A percentile compares a stretch with the other conserved stretches of the same genome.
These are phyloP conservation scores for Morelia viridis DNA, from an alignment of 2,797 vertebrate genomes.

Conservation along the genomic window DNA sequence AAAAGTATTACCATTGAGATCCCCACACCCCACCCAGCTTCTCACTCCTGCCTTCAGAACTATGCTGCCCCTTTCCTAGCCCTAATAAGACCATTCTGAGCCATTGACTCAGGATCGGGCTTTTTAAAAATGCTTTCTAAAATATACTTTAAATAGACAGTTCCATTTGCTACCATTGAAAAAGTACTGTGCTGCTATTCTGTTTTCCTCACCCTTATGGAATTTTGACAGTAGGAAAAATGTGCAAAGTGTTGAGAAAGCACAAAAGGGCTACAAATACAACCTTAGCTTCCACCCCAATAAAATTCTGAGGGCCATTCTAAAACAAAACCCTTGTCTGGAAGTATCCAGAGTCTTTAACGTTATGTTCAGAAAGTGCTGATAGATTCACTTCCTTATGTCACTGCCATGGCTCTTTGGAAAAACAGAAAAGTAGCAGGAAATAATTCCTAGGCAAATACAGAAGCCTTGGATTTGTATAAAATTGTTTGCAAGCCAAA, in stretches of 20 bases:
- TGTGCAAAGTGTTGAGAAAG: not conserved
- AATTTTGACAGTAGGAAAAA: not conserved
- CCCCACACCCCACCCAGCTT: not conserved
- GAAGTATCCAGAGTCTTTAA: not conserved
- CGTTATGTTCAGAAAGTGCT: not conserved
- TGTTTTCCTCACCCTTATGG: not conserved
- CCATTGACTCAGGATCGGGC: not conserved
- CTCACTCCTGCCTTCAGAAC: not conserved
- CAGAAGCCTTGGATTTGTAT: not conserved
- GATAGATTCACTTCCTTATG: not conserved
- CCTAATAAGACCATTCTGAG: not conserved
- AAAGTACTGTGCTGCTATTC: not conserved
- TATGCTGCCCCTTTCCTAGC: not conserved
- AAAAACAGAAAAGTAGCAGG: not conserved
- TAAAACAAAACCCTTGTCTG: not conserved
- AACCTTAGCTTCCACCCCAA: not conserved
- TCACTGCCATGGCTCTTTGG: not conserved
- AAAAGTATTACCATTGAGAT: not conserved
- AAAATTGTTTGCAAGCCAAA: not conserved
- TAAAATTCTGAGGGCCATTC: not conserved
- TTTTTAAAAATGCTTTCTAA: not conserved
- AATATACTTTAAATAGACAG: not conserved
- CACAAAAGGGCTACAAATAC: not conserved
- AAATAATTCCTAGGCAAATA: not conserved
- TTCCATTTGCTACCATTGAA: not conserved